A percentile compares a stretch with the other conserved stretches of the same genome.
phyloP scores from a whole-genome alignment of 2,797 vertebrate species.

The Helostoma temminkii region DNA sequence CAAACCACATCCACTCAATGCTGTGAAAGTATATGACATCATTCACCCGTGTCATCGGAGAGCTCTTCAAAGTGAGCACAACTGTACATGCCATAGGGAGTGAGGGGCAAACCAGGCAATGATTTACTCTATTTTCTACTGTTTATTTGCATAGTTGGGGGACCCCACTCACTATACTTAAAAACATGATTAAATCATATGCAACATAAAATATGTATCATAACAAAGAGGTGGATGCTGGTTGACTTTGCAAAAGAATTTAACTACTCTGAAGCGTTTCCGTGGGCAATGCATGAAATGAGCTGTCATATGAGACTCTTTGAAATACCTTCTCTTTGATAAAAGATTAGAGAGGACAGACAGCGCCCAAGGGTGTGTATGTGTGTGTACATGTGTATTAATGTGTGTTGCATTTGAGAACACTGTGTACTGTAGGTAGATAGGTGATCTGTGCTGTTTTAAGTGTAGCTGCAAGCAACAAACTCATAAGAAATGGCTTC shows the following conservation, averaged over 20 bases:
- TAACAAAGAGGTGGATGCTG: constrained; percentile 21
- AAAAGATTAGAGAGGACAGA: constrained; percentile 81
- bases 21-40: constrained; percentile 80
- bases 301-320: constrained; percentile 79
- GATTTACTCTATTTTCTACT: constrained; percentile 42
- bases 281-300: constrained; percentile 79
- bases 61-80: constrained; percentile 76
- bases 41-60: constrained; percentile 74
- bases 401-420: constrained; percentile 41
- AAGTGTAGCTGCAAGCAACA: constrained; percentile 42
- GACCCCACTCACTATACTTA: constrained; percentile 1
- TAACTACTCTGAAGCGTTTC: constrained; percentile 59
- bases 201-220: background rate
- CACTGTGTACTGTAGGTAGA: constrained; percentile 29
- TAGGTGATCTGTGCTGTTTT: constrained; percentile 21
- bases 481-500: constrained; percentile 20
- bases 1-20: constrained; percentile 73
- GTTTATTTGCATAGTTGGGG: constrained; percentile 53
- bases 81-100: constrained; percentile 45
- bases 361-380: constrained; percentile 62
- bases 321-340: constrained; percentile 82
- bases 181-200: constrained; percentile 31
- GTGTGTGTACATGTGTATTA: constrained; percentile 23
- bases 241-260: constrained; percentile 52
- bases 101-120: constrained; percentile 58